These are phyloP conservation scores for Drosophila subquinaria DNA, from an alignment of 2,888 invertebrate species.

Conservation along the genomic window DNA sequence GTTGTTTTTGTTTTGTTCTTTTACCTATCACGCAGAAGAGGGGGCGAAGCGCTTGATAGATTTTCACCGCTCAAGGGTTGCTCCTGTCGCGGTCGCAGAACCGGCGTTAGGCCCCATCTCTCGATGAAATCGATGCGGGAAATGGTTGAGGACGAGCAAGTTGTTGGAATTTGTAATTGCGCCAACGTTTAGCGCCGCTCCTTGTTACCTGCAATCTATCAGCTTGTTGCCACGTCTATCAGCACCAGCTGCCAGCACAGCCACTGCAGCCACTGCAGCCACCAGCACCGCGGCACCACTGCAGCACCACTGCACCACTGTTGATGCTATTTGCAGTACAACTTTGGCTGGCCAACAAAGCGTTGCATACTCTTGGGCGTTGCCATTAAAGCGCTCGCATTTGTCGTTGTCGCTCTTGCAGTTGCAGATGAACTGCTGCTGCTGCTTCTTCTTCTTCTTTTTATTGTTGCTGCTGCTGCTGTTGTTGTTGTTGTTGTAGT, in stretches of 20 bases:
- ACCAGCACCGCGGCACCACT: neutral
- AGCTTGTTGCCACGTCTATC: slow-evolving; percentile 31
- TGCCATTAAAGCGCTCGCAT: slow-evolving; percentile 53
- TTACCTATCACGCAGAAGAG: slow-evolving; percentile 86
- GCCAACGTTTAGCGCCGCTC: slow-evolving; percentile 73
- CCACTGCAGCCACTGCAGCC: neutral
- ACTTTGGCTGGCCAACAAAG: slow-evolving; percentile 44
- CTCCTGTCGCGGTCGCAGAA: slow-evolving; percentile 98
- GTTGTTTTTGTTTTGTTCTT: neutral
- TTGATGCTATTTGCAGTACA: slow-evolving; percentile 46
- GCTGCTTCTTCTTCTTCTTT: slow-evolving; percentile 2
- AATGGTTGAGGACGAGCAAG: slow-evolving; percentile 88
- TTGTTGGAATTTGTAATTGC: slow-evolving; percentile 82
- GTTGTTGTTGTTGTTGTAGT: slow-evolving; percentile 20
- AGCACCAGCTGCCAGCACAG: neutral
- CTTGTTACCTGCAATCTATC: slow-evolving; percentile 31
- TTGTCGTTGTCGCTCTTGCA: slow-evolving; percentile 5
- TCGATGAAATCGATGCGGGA: slow-evolving; percentile 98
- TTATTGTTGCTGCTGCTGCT: slow-evolving; percentile 10
- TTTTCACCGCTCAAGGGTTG: slow-evolving; percentile 90
- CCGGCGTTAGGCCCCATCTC: slow-evolving; percentile 99
- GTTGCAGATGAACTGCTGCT: neutral
- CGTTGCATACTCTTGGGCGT: slow-evolving; percentile 65
- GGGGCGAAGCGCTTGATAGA: slow-evolving; percentile 86
- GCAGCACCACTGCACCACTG: slow-evolving; percentile 6